These are phyloP conservation scores for Leucophora obtusa DNA, from an alignment of 2,888 invertebrate genomes.

Conservation along the genomic window DNA sequence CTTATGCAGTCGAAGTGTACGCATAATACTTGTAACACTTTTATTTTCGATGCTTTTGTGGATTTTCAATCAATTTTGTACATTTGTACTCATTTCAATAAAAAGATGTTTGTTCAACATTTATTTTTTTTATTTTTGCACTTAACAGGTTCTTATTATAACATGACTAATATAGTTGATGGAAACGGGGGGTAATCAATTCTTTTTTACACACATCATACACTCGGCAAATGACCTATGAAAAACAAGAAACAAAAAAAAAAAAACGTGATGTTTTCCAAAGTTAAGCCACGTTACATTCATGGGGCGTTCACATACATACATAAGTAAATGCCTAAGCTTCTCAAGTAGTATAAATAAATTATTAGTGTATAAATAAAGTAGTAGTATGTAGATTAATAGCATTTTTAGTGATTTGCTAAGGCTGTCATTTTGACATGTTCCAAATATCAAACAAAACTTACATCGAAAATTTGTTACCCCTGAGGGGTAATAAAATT, in stretches of 20 bases:
- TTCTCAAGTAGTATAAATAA: slow-evolving; percentile 11
- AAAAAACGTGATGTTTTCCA: slow-evolving; percentile 51
- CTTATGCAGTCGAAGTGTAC: slow-evolving; percentile 7
- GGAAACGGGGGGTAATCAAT: slow-evolving; percentile 11
- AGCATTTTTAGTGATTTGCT: slow-evolving; percentile 37
- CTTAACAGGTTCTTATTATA: slow-evolving; percentile 41
- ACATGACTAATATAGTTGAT: slow-evolving; percentile 17
- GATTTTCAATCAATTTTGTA: slow-evolving; percentile 39
- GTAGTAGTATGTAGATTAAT: slow-evolving; percentile 28
- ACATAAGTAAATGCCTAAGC: background rate
- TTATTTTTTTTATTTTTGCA: background rate
- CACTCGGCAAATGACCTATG: slow-evolving; percentile 46
- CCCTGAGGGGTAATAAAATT: no score
- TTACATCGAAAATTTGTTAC: background rate
- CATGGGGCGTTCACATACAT: slow-evolving; percentile 48
- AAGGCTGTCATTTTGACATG: slow-evolving; percentile 49
- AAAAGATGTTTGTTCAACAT: slow-evolving; percentile 15
- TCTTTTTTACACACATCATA: slow-evolving; percentile 20
- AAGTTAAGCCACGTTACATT: slow-evolving; percentile 22
- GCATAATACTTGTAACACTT: slow-evolving; percentile 55
- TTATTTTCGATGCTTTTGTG: slow-evolving; percentile 6
- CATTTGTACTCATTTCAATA: background rate
- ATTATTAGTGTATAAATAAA: background rate
- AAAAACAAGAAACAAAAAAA: background rate
- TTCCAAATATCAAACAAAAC: slow-evolving; percentile 30